Conservation (phyloP, 2,113 vertebrate genomes). For the Phrynosoma platyrhinos region DNA sequence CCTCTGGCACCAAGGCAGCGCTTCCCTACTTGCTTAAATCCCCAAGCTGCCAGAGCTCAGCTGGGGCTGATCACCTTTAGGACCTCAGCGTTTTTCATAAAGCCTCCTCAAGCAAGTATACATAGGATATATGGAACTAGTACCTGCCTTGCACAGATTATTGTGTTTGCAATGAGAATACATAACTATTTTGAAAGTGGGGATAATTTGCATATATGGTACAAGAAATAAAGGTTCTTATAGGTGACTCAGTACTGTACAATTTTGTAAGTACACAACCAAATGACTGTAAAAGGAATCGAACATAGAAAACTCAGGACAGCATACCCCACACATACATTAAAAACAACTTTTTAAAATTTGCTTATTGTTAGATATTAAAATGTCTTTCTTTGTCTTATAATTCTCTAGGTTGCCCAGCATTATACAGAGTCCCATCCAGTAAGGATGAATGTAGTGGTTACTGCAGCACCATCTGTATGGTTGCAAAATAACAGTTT, state of each 20-base stretch:
- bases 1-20: too few relatives aligned
- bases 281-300: background rate
- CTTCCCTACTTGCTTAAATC: too few relatives aligned
- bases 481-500: slow-evolving; percentile 59
- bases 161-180: background rate
- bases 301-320: background rate
- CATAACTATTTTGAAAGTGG: background rate
- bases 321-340: background rate
- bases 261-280: background rate
- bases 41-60: too few relatives aligned
- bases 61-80: too few relatives aligned
- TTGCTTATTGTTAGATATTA: background rate
- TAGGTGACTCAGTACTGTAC: background rate
- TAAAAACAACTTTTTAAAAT: too few relatives aligned
- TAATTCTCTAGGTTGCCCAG: slow-evolving; percentile 48
- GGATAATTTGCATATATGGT: background rate
- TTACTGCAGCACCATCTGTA: slow-evolving; percentile 65
- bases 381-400: slow-evolving; percentile 5
- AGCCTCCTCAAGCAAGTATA: background rate
- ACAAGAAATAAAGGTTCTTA: background rate
- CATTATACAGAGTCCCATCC: slow-evolving; percentile 24
- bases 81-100: too few relatives aligned
- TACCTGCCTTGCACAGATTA: background rate
- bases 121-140: background rate
- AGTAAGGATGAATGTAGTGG: slow-evolving; percentile 67